These are phyloP conservation scores for Tauraco erythrolophus DNA, from an alignment of 2,113 vertebrate genomes.

Conservation along the genomic window DNA sequence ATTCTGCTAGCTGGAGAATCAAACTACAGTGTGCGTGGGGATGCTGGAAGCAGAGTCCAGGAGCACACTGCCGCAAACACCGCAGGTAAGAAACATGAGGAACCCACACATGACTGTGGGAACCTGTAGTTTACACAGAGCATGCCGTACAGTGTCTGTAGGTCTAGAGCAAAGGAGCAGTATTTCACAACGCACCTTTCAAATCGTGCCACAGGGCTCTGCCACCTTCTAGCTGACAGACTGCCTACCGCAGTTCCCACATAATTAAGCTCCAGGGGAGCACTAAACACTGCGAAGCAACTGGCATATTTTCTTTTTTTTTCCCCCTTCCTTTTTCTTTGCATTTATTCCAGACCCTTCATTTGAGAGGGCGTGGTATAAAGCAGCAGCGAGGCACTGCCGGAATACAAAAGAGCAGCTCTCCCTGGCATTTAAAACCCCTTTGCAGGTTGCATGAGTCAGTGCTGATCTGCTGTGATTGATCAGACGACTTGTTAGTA, in stretches of 20 bases:
- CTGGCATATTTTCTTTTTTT: background rate
- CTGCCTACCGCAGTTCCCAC: constrained; percentile 3
- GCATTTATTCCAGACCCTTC: background rate
- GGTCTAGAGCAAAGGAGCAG: background rate
- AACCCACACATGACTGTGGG: background rate
- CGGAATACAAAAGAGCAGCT: constrained; percentile 49
- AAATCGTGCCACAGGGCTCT: background rate
- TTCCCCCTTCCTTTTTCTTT: background rate
- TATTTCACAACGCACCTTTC: constrained; percentile 29
- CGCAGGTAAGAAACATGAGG: background rate
- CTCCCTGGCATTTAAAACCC: constrained; percentile 25
- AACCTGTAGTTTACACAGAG: background rate
- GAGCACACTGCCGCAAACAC: background rate
- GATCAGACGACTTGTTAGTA: constrained; percentile 16
- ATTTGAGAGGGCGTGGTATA: background rate
- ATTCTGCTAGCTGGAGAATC: background rate
- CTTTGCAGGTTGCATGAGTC: constrained; percentile 19
- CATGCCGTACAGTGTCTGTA: background rate
- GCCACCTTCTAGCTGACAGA: constrained; percentile 36
- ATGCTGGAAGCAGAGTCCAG: background rate
- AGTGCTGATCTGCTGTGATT: background rate
- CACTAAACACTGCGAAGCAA: background rate
- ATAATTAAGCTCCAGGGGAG: constrained; percentile 56
- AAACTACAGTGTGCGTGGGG: background rate
- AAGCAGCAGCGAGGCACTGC: constrained; percentile 26